Percentiles rank a stretch among this genome's conserved stretches.
Evolutionary conservation across 2,797 vertebrate species (phyloP).

Genomic region (Scyliorhinus canicula): DNA sequence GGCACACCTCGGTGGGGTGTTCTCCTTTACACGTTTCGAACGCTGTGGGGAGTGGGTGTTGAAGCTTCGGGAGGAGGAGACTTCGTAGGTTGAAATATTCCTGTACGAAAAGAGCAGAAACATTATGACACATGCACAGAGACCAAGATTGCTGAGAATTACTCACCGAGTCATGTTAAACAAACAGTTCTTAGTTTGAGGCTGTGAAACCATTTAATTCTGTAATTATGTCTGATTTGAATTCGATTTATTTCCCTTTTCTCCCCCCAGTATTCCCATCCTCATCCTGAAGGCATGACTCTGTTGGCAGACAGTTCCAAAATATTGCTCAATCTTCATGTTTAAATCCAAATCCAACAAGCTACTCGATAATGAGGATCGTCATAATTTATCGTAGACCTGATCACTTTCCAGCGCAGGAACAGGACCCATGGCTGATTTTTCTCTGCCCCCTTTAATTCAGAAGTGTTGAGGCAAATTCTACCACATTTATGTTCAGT

Average conservation of each 20-base stretch:
- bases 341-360: background rate
- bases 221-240: background rate
- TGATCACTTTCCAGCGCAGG: background rate
- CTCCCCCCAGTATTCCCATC: background rate
- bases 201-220: background rate
- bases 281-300: background rate
- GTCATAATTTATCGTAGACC: background rate
- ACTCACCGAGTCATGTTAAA: background rate
- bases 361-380: background rate
- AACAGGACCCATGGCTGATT: background rate
- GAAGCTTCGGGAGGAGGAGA: conserved; percentile 82
- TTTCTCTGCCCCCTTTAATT: background rate
- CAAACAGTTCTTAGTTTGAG: background rate
- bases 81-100: conserved; percentile 82
- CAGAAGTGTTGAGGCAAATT: background rate
- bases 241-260: background rate
- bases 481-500: background rate
- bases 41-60: conserved; percentile 75
- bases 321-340: background rate
- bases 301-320: background rate
- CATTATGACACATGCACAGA: background rate
- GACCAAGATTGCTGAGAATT: background rate
- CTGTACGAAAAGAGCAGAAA: conserved; percentile 50
- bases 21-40: conserved; percentile 95
- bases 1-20: conserved; percentile 88